These are phyloP conservation scores for Orientallactaga bullata DNA, from an alignment of 2,113 vertebrate genomes.

Conservation along the genomic window DNA sequence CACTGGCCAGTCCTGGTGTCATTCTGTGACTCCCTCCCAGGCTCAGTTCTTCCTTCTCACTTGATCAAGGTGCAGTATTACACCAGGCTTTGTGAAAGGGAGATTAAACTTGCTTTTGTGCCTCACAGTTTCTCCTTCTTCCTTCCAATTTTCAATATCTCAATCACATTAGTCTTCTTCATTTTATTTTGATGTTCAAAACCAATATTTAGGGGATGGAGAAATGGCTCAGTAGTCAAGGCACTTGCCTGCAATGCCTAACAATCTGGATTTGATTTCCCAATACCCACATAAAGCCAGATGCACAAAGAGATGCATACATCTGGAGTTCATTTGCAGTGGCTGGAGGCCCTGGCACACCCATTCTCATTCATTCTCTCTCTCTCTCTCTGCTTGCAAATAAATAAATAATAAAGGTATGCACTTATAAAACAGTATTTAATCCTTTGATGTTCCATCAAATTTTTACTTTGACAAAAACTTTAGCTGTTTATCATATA, in stretches of 20 bases:
- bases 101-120: not conserved
- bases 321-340: too few species aligned
- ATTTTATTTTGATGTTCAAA: slow-evolving; percentile 16
- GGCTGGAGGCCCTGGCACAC: too few species aligned
- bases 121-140: not conserved
- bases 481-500: not conserved
- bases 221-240: too few species aligned
- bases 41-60: not conserved
- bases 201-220: too few species aligned
- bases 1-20: accelerated
- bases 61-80: not conserved
- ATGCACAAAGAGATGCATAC: too few species aligned
- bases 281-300: too few species aligned
- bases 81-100: not conserved
- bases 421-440: not conserved
- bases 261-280: too few species aligned
- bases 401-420: too few species aligned
- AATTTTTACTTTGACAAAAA: not conserved
- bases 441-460: not conserved
- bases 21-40: not conserved
- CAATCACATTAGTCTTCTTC: not conserved
- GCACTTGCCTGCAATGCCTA: too few species aligned
- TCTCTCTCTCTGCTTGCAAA: too few species aligned
- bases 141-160: not conserved
- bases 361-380: too few species aligned